Base-by-base conservation (phyloP, 2,888 invertebrate genomes). In the Zygothrica quintamaculata region DNA sequence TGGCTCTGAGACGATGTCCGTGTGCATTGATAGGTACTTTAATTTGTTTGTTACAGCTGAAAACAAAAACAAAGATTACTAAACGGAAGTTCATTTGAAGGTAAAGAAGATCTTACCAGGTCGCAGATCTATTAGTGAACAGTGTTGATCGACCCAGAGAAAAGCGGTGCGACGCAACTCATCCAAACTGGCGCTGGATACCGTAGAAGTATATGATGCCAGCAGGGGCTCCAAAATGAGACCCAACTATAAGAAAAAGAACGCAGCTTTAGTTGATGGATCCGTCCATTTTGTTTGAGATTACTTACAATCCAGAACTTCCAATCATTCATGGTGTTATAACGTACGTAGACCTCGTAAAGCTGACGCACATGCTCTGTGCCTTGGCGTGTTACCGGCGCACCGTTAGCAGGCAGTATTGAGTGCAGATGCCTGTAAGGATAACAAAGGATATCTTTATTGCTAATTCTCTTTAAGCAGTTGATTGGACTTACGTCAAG, bases 141-240 rank as follows among this genome's bases (percentile, higher is more conserved):
- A 99, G 92, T 98, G 97, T 90, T 98, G 98, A 91, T 99, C 98
- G 56, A 98, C 95, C 99, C 99, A 99, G 65, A 96, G 93, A 88
- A 97, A 93, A 62, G 97, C 97, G 72, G 98, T 97, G 77, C 97
- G 94, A 91, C 96, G 97, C 69, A 99, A 93, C 92, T 99, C 98
- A 74, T 97, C 96, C 65, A 97, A 93, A 92, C 96, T 97, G 70
- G 96, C 95, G 78, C 97, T 97, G 51, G 98, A 97, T 65, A 98
- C 98, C 88, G 96, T 95, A 84, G 95, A 94, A 90, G 97, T 98
- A 92, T 96, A 99, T 8, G 98, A 96, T 84, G 95, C 95, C 91
- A 99, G 94, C 82, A 99, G 92, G 33, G 97, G 96, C 86, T 96
- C 95, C 88, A 97, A 94, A 84, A 99, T 95, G 77, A 97, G 94